Conservation (phyloP, 2,888 invertebrate species). For the Pediacus dermestoides region DNA sequence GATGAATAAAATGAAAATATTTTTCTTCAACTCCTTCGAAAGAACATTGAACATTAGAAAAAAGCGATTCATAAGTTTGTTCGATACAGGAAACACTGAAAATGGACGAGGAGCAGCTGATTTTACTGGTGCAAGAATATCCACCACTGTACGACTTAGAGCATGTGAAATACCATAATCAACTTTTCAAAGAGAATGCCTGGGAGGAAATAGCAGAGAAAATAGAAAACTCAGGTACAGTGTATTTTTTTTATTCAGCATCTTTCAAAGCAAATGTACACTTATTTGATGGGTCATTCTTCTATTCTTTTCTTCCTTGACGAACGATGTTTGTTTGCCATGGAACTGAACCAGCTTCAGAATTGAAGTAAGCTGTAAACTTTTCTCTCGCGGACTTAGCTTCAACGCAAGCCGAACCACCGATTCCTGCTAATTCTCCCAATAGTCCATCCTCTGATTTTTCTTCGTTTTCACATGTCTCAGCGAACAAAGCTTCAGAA, state of each 20-base stretch:
- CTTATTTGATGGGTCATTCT: too few species aligned
- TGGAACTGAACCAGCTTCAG: slow-evolving; percentile 10
- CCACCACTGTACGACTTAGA: slow-evolving; percentile 8
- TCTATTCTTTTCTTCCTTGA: too few species aligned
- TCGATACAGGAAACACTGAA: too few species aligned
- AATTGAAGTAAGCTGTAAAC: slow-evolving; percentile 14
- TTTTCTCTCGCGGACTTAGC: slow-evolving; percentile 13
- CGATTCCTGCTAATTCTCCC: slow-evolving; percentile 8
- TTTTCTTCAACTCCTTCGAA: too few species aligned
- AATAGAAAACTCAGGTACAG: slow-evolving; percentile 10
- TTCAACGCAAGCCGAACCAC: slow-evolving; percentile 13
- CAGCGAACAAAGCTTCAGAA: slow-evolving; percentile 8
- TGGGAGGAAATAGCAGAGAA: slow-evolving; percentile 12
- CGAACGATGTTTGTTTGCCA: slow-evolving; percentile 10
- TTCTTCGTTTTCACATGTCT: slow-evolving; percentile 12
- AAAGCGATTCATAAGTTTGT: too few species aligned
- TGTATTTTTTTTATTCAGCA: not conserved
- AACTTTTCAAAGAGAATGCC: slow-evolving; percentile 8
- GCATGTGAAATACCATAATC: slow-evolving; percentile 9
- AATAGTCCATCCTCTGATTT: slow-evolving; percentile 11
- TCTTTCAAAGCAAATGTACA: too few species aligned
- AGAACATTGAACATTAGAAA: too few species aligned
- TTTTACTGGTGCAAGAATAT: slow-evolving; percentile 7
- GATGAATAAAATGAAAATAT: too few species aligned
- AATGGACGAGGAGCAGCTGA: slow-evolving; percentile 7